phyloP scores from a whole-genome alignment of 2,888 invertebrate species.

The Meta bourneti region DNA sequence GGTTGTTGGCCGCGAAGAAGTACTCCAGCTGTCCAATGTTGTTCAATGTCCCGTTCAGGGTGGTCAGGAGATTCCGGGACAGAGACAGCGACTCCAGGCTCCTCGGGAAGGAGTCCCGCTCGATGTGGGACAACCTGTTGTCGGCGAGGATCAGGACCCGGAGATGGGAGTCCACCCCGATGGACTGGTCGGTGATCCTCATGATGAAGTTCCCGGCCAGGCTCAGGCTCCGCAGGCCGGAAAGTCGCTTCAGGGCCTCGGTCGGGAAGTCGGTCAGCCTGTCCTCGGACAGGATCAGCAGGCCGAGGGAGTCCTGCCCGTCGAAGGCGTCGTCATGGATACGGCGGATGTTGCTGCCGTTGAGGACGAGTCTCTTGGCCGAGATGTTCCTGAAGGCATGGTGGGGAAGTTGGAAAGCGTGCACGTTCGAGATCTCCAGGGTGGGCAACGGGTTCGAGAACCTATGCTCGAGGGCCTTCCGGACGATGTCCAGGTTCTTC shows the following conservation, averaged over 20 bases:
- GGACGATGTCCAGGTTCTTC: slow-evolving; percentile 39
- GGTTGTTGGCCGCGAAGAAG: slow-evolving; percentile 31
- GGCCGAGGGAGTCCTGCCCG: slow-evolving; percentile 32
- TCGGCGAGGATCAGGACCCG: slow-evolving; percentile 17
- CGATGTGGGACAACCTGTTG: slow-evolving; percentile 55
- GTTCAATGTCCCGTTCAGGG: slow-evolving; percentile 79
- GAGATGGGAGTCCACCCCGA: slow-evolving; percentile 10
- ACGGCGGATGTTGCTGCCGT: slow-evolving; percentile 51
- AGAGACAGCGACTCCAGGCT: slow-evolving; percentile 80
- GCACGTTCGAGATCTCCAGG: slow-evolving; percentile 36
- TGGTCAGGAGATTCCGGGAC: slow-evolving; percentile 79
- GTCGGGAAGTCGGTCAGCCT: slow-evolving; percentile 59
- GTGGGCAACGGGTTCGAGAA: slow-evolving; percentile 33
- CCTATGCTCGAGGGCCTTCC: slow-evolving; percentile 32
- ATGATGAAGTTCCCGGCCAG: slow-evolving; percentile 62
- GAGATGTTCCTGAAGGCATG: slow-evolving; percentile 41
- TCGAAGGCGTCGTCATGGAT: slow-evolving; percentile 70
- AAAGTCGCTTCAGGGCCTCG: slow-evolving; percentile 46
- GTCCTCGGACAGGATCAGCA: slow-evolving; percentile 45
- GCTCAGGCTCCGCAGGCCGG: slow-evolving; percentile 37
- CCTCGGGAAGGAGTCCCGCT: slow-evolving; percentile 78
- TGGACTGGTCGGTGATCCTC: slow-evolving; percentile 7
- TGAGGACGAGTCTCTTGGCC: slow-evolving; percentile 13
- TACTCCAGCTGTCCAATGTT: slow-evolving; percentile 77
- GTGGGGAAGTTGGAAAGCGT: slow-evolving; percentile 36